Evolutionary conservation across 2,797 vertebrate genomes (phyloP).

Genomic region (Setipinna tenuifilis): DNA sequence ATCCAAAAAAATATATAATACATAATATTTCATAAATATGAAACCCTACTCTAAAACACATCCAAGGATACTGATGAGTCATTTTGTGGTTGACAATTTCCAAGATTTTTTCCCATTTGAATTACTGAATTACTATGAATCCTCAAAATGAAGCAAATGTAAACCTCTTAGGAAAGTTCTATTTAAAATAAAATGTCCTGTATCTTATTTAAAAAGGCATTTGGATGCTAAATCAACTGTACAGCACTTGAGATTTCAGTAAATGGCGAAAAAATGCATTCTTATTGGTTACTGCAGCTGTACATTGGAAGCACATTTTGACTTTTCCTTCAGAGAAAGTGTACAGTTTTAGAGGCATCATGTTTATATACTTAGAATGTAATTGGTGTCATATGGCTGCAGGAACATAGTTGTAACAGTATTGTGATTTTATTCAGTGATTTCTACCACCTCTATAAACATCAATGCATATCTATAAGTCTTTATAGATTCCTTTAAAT

Average conservation of each 20-base stretch:
- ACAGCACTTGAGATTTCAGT: background rate
- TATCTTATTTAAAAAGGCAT: background rate
- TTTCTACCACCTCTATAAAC: no score
- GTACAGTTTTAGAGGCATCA: background rate
- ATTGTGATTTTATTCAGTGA: background rate
- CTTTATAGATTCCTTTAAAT: background rate
- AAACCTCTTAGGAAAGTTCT: background rate
- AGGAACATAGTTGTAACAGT: background rate
- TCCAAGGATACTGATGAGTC: background rate
- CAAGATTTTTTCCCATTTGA: background rate
- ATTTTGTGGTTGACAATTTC: background rate
- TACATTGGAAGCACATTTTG: background rate
- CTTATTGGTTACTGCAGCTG: no score
- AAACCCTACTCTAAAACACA: background rate
- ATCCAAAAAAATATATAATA: background rate
- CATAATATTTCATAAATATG: background rate
- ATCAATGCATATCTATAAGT: constrained; percentile 3
- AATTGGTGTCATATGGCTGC: constrained; percentile 4
- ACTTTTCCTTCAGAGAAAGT: background rate
- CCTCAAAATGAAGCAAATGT: background rate
- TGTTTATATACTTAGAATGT: background rate
- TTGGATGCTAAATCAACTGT: background rate
- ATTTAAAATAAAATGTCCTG: background rate
- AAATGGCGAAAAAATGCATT: background rate
- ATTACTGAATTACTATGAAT: background rate